Evolutionary conservation across 2,113 vertebrate genomes (phyloP), one percentile per base, ranked within the genome.

Genomic region (Dromiciops gliroides): DNA sequence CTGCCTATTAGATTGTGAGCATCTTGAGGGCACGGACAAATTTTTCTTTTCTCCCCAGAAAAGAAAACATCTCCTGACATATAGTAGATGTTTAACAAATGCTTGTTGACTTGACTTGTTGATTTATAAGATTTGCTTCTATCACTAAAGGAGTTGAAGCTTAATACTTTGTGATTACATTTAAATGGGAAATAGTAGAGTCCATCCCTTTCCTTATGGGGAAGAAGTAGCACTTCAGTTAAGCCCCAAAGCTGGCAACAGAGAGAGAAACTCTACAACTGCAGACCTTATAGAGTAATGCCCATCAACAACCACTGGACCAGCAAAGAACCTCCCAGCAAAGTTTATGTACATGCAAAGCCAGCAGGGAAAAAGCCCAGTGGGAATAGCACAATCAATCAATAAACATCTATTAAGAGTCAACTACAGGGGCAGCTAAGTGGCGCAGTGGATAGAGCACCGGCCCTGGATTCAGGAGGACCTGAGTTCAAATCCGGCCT

Each of bases 381-480:
- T 12, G 28, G 28, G 28, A 31, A 60, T 0, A 31, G 28, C 56
- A 31, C 26, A 31, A 28, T 60, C 28, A 60, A 31, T 31, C 53
- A 60, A 56, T 48, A 89, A 94, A 44, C 89, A 92, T 48, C 44
- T 95, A 52, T 94, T 90, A 50, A 94, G 90, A 7, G 48, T 28
- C 37, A n/a, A n/a, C n/a, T n/a, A n/a, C n/a, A n/a, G n/a, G n/a
- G n/a, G n/a, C n/a, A n/a, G n/a, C n/a, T n/a, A n/a, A n/a, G n/a
- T n/a, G n/a, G n/a, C n/a, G n/a, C n/a, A n/a, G n/a, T n/a, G n/a
- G n/a, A n/a, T n/a, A n/a, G n/a, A n/a, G n/a, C n/a, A n/a, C n/a
- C n/a, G n/a, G n/a, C n/a, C n/a, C n/a, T n/a, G n/a, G n/a, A n/a
- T n/a, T n/a, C n/a, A n/a, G n/a, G n/a, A n/a, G n/a, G n/a, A n/a